phyloP scores from a whole-genome alignment of 2,113 vertebrate species.

The Aspidoscelis tigris region DNA sequence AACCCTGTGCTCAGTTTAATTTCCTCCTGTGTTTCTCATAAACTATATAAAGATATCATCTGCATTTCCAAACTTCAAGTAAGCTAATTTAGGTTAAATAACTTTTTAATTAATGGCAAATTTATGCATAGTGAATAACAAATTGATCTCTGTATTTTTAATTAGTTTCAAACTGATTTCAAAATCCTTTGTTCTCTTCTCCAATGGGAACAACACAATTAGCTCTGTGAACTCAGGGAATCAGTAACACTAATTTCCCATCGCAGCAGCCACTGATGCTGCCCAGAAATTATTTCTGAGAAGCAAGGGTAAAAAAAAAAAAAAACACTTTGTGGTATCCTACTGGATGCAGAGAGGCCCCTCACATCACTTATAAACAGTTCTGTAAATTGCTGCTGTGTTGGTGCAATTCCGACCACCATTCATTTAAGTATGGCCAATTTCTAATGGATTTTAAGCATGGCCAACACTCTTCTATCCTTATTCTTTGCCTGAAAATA shows the following conservation, averaged over 20 bases:
- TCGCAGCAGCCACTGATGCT: neutral
- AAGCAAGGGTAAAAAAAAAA: neutral
- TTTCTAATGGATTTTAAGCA: neutral
- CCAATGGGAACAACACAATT: neutral
- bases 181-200: neutral
- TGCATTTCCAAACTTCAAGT: neutral
- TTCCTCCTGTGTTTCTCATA: neutral
- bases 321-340: neutral
- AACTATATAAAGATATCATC: neutral
- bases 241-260: neutral
- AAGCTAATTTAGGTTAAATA: neutral
- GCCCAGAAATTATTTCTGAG: neutral
- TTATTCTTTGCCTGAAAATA: neutral
- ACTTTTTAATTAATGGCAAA: neutral
- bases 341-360: neutral
- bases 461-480: neutral
- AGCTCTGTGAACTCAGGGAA: neutral
- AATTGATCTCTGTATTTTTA: neutral
- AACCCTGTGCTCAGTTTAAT: neutral
- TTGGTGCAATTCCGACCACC: neutral
- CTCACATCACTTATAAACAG: neutral
- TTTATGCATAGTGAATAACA: neutral
- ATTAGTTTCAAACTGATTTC: slow-evolving; percentile 4
- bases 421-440: neutral
- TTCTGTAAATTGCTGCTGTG: neutral